Percentiles rank a stretch among this genome's conserved stretches.
Evolutionary conservation across 2,888 invertebrate genomes (phyloP).

Genomic region (Brachyptera risi): DNA sequence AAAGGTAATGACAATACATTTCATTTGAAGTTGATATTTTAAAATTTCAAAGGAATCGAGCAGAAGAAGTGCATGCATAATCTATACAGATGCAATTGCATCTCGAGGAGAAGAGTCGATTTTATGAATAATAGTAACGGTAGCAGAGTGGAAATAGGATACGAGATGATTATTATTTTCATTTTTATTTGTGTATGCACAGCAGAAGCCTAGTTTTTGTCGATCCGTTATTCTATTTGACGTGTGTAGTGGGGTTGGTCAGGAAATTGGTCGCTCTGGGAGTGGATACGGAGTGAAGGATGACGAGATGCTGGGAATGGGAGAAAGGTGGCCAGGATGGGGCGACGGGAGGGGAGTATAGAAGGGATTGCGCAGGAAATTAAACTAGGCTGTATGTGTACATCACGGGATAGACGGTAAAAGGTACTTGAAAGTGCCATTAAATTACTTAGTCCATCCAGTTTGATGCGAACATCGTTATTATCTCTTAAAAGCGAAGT

Average conservation of each 20-base stretch:
- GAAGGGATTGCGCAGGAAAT: conserved; percentile 12
- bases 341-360: conserved; percentile 9
- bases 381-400: conserved; percentile 16
- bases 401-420: not conserved
- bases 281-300: conserved; percentile 26
- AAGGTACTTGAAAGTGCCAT: not conserved
- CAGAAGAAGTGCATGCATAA: no score
- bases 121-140: no score
- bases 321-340: conserved; percentile 2
- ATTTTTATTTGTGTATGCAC: conserved; percentile 12
- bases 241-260: conserved; percentile 24
- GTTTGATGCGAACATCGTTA: not conserved
- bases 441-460: not conserved
- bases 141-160: not conserved
- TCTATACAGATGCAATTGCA: no score
- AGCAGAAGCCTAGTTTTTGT: conserved; percentile 9
- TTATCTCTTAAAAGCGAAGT: no score
- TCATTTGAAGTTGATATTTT: no score
- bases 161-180: conserved; percentile 6
- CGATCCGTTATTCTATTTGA: conserved; percentile 16
- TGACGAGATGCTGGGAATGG: conserved; percentile 27
- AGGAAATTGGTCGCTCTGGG: conserved; percentile 28
- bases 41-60: no score
- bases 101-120: no score
- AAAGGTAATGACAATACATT: no score